Base-by-base conservation (phyloP, 2,888 invertebrate species). In the Campaea margaritaria region DNA sequence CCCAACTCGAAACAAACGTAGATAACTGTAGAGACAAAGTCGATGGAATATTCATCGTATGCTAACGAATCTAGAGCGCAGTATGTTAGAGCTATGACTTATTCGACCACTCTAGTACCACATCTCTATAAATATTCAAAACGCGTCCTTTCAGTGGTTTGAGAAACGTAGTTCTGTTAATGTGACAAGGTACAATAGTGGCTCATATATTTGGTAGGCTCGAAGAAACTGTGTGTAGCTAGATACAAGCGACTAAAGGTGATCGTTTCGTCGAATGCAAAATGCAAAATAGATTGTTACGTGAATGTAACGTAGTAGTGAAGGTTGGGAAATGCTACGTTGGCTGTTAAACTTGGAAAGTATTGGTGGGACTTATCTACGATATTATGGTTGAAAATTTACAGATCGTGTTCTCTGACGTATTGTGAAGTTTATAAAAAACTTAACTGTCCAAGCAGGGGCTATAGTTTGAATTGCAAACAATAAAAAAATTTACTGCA, bases 41-140 rank as follows among this genome's bases (percentile, higher is more conserved):
- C 62, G n/a, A 66, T 78, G 58, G 70, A 80, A 80, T 79, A 80
- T 80, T 79, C 74, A 80, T 75, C 47, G 65, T 59, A 76, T 75
- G 75, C 70, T 74, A 57, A 77, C 72, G 69, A 71, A 68, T 68
- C 62, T 56, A 61, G 64, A 70, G 62, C 62, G 43, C 43, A 27
- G 1, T 36, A 53, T 39, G 44, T n/a, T 51, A 36, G 39, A 39
- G n/a, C 15, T 1, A 14, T 5, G n/a, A 31, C 28, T 45, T 28
- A n/a, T 16, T 28, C 28, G 4, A 7, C 34, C 46, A 12, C 14
- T 46, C 10, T 8, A 31, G 34, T 31, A 46, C 46, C 15, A 16
- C 21, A 10, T 36, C 46, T 34, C 15, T 34, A 14, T 46, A 15
- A 44, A 15, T 12, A 12, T 16, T n/a, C 13, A 3, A 0, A 31